Evolutionary conservation across 2,888 invertebrate genomes (phyloP).

Genomic region (Sicus ferrugineus): DNA sequence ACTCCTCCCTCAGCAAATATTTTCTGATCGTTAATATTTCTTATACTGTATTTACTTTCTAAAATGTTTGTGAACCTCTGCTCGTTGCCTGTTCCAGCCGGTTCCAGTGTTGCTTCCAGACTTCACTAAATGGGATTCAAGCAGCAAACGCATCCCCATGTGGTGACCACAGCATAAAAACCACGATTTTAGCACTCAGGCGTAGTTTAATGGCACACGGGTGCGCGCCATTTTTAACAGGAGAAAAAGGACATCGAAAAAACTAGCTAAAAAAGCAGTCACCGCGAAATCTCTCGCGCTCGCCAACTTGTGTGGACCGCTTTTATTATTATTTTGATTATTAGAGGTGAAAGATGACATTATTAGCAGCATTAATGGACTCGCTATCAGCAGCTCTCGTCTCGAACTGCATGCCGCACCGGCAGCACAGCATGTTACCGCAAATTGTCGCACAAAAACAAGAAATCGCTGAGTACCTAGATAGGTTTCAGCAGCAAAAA

Average conservation of each 20-base stretch:
- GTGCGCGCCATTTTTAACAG: no score
- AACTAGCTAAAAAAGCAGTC: neutral
- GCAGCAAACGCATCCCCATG: neutral
- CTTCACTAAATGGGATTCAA: neutral
- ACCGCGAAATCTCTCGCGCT: neutral
- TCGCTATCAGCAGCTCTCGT: neutral
- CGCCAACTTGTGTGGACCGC: slow-evolving; percentile 27
- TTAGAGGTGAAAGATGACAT: slow-evolving; percentile 50
- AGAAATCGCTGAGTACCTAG: no score
- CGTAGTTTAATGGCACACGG: neutral
- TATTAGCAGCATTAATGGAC: slow-evolving; percentile 48
- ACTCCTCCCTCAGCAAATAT: no score
- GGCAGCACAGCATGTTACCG: slow-evolving; percentile 35
- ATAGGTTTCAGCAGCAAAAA: no score
- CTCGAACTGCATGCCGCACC: neutral
- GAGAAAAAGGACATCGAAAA: neutral
- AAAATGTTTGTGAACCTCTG: neutral
- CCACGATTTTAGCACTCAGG: neutral
- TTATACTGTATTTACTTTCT: neutral
- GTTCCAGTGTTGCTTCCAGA: neutral
- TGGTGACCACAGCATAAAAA: neutral
- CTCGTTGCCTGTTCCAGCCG: neutral
- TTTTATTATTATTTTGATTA: slow-evolving; percentile 54
- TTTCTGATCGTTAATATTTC: no score
- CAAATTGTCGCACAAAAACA: slow-evolving; percentile 6